These are phyloP conservation scores for Dipodomys merriami DNA, from an alignment of 2,113 vertebrate genomes.

Conservation along the genomic window DNA sequence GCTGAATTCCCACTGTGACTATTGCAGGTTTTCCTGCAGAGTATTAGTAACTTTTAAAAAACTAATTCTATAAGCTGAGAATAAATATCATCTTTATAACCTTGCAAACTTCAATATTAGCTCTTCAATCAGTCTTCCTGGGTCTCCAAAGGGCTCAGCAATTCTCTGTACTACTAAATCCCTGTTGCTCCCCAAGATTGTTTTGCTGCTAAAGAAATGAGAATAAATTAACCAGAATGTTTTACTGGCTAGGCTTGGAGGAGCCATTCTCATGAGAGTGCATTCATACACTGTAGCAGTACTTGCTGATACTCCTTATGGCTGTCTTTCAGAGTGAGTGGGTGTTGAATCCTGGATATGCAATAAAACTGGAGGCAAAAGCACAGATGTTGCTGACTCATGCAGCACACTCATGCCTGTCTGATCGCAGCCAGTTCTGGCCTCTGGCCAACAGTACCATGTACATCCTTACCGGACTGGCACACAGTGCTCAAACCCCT, in stretches of 20 bases:
- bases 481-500: not conserved
- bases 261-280: not conserved
- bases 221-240: not conserved
- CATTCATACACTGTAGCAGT: not conserved
- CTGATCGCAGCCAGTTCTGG: not conserved
- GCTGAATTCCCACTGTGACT: not conserved
- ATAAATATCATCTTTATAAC: not conserved
- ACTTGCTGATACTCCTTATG: not conserved
- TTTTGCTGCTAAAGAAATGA: not conserved
- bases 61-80: not conserved
- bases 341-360: not conserved
- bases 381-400: constrained; percentile 49
- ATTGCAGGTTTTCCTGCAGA: not conserved
- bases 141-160: not conserved
- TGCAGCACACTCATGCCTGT: accelerated
- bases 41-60: not conserved
- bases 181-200: not conserved
- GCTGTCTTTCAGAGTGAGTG: not conserved
- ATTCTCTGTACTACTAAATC: not conserved
- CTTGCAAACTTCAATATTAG: not conserved
- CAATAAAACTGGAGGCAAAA: not conserved
- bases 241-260: not conserved
- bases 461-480: not conserved
- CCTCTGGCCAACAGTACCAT: not conserved
- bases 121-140: not conserved